Evolutionary conservation across 2,113 vertebrate genomes (phyloP).

Genomic region (Litocranius walleri): DNA sequence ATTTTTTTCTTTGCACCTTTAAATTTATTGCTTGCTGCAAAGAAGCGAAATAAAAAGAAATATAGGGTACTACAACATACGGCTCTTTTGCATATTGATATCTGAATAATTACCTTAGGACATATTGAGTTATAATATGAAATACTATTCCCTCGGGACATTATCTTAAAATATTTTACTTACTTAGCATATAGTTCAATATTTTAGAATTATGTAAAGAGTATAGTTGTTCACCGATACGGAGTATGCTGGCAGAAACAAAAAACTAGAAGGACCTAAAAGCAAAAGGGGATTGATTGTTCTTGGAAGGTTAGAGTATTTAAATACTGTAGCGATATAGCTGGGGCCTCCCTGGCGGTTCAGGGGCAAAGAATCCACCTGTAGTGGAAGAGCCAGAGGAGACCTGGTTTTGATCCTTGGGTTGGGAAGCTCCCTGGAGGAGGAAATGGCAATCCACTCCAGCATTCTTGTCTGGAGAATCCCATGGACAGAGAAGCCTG

Average conservation of each 20-base stretch:
- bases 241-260: constrained; percentile 30
- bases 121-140: constrained; percentile 69
- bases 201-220: constrained; percentile 66
- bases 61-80: constrained; percentile 52
- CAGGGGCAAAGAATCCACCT: neutral
- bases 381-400: neutral
- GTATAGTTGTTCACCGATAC: constrained; percentile 40
- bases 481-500: neutral
- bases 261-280: constrained; percentile 45
- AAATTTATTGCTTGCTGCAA: constrained; percentile 69
- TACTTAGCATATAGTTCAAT: constrained; percentile 68
- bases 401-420: neutral
- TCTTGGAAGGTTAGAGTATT: constrained; percentile 34
- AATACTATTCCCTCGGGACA: constrained; percentile 63
- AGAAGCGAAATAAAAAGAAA: constrained; percentile 71
- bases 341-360: neutral
- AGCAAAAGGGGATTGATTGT: constrained; percentile 45
- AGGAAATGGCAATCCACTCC: neutral
- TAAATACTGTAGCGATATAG: constrained; percentile 9
- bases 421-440: neutral
- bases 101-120: constrained; percentile 71
- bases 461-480: neutral
- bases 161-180: constrained; percentile 75
- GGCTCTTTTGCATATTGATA: constrained; percentile 73
- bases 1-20: constrained; percentile 48